Evolutionary conservation across 2,888 invertebrate species (phyloP), one percentile per base, ranked within the genome.

Genomic region (Ceriagrion tenellum): DNA sequence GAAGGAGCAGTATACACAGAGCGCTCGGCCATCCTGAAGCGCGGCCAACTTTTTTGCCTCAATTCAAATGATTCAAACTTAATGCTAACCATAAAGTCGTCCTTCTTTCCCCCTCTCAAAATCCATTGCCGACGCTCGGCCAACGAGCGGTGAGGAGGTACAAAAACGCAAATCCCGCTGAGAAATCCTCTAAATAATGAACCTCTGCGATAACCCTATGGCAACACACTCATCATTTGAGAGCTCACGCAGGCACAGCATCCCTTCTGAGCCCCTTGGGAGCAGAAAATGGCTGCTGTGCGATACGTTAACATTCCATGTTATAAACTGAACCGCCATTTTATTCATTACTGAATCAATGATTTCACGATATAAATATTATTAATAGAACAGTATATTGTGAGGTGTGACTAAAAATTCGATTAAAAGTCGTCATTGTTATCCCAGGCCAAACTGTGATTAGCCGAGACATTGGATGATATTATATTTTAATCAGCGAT

Each of bases 161-260:
- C 81, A 81, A 81, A 81, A 81, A 81, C 81, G 81, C 81, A 81
- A 81, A 81, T 81, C 81, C 81, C 81, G 81, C 81, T 0, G 16
- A 81, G 81, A 81, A 81, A 81, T 81, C 81, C 81, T 35, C 81
- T 81, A 81, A 81, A 81, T 81, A 81, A 81, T 81, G 81, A 81
- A 81, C 81, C 81, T 81, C 81, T 16, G 35, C 81, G 81, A 81
- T 81, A 81, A 35, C 81, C 81, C 81, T 35, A 81, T 35, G 81
- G 81, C 81, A 81, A 35, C 81, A 81, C 81, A 81, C 81, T 35
- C 81, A 81, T 81, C 81, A 81, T 81, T 81, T 81, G 81, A 26
- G 35, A 81, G 81, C 81, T 81, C 81, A 81, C 30, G 35, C 81
- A 81, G 81, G 35, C 81, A 35, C 81, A 1, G 35, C 35, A 26